These are phyloP conservation scores for Tribolium castaneum DNA, from an alignment of 1,140 invertebrate species.

Conservation along the genomic window DNA sequence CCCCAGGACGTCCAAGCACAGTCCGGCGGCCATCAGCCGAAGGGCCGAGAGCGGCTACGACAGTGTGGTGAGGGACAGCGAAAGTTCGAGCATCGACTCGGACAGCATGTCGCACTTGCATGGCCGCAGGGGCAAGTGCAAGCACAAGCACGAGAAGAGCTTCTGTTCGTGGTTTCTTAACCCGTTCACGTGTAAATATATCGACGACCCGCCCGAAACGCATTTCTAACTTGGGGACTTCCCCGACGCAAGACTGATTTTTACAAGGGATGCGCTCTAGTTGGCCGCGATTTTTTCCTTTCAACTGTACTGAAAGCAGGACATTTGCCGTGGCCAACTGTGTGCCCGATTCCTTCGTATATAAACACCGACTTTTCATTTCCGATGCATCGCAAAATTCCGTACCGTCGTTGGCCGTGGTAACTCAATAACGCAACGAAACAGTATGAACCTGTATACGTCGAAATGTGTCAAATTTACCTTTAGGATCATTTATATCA, in stretches of 20 bases:
- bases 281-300: no score
- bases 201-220: constrained; percentile 67
- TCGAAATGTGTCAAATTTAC: constrained; percentile 52
- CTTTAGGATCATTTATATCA: constrained; percentile 21
- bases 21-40: constrained; percentile 76
- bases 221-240: constrained; percentile 58
- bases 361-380: no score
- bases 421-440: constrained; percentile 24
- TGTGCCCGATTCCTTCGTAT: no score
- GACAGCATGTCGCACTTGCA: constrained; percentile 77
- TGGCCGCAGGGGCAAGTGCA: constrained; percentile 66
- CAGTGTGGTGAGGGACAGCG: constrained; percentile 86
- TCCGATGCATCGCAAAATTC: no score
- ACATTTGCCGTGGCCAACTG: no score
- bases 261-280: not conserved
- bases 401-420: no score
- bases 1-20: constrained; percentile 81
- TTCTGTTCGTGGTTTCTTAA: constrained; percentile 74
- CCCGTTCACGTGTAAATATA: constrained; percentile 78
- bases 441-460: constrained; percentile 47
- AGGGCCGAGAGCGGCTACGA: constrained; percentile 90
- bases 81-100: constrained; percentile 85
- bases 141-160: constrained; percentile 70
- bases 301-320: no score
- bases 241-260: constrained; percentile 7